A percentile compares a stretch with the other conserved stretches of the same genome.
Conservation (phyloP, 2,888 invertebrate genomes). For the Pammene aurita region DNA sequence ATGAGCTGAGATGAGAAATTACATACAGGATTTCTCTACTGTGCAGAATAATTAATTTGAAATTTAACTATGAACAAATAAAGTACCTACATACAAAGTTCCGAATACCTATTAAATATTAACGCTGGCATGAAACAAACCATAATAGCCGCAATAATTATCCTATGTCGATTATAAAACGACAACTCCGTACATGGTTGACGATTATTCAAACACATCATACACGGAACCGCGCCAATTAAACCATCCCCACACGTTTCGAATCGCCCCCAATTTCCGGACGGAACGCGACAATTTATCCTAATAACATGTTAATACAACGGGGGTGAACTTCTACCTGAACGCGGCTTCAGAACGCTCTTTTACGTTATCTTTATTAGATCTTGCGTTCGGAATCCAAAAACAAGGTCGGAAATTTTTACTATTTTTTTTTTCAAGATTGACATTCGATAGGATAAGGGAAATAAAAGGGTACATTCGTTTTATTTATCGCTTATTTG, state of each 20-base stretch:
- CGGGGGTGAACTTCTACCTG: slow-evolving; percentile 60
- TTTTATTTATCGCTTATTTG: slow-evolving; percentile 39
- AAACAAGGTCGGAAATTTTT: slow-evolving; percentile 41
- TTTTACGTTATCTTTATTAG: slow-evolving; percentile 64
- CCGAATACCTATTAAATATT: slow-evolving; percentile 16
- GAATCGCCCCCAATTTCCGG: slow-evolving; percentile 61
- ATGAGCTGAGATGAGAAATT: too few species aligned
- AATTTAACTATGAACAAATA: background rate
- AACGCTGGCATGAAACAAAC: slow-evolving; percentile 18
- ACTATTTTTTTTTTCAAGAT: slow-evolving; percentile 41
- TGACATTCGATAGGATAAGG: slow-evolving; percentile 31
- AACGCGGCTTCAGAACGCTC: slow-evolving; percentile 57
- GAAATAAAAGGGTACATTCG: slow-evolving; percentile 24
- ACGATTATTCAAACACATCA: slow-evolving; percentile 50
- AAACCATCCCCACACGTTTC: slow-evolving; percentile 49
- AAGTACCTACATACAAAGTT: background rate
- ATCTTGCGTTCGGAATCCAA: slow-evolving; percentile 56
- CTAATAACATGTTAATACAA: slow-evolving; percentile 72
- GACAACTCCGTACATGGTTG: slow-evolving; percentile 50
- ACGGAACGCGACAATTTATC: slow-evolving; percentile 65
- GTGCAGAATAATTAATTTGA: too few species aligned
- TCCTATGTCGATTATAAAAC: slow-evolving; percentile 50
- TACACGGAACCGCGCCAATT: slow-evolving; percentile 49
- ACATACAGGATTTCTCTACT: too few species aligned
- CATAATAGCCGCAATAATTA: slow-evolving; percentile 43